Evolutionary conservation across 2,113 vertebrate genomes (phyloP).

Genomic region (Brachirus orientalis): DNA sequence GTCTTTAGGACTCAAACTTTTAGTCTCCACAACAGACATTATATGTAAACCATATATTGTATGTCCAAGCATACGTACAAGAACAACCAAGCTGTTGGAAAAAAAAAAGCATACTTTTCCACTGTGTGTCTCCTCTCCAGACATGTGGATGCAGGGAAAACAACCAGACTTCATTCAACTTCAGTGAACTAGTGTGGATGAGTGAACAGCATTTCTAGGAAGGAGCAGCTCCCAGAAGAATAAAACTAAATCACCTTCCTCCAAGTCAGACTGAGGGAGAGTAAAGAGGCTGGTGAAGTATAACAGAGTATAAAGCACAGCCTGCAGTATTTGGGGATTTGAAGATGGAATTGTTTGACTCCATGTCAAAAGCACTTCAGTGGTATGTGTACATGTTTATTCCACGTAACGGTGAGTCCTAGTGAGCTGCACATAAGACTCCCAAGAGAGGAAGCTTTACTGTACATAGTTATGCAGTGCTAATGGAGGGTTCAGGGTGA

Average conservation of each 20-base stretch:
- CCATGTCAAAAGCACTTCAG: conserved; percentile 12
- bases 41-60: not conserved
- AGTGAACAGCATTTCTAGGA: conserved; percentile 15
- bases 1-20: no score
- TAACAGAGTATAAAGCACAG: not conserved
- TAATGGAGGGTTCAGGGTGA: conserved; percentile 11
- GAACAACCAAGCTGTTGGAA: not conserved
- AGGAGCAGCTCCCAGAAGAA: conserved; percentile 15
- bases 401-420: not conserved
- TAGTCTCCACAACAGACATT: not conserved
- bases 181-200: conserved; percentile 10
- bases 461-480: not conserved
- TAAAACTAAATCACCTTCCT: conserved; percentile 7
- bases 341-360: not conserved
- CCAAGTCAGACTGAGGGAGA: not conserved
- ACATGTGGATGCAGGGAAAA: not conserved
- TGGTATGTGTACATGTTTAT: not conserved
- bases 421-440: not conserved
- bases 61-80: not conserved
- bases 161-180: not conserved
- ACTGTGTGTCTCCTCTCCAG: not conserved
- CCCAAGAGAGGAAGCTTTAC: not conserved
- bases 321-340: not conserved
- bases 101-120: not conserved
- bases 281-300: not conserved